Conservation (phyloP, 2,888 invertebrate species). For the Machimus atricapillus region DNA sequence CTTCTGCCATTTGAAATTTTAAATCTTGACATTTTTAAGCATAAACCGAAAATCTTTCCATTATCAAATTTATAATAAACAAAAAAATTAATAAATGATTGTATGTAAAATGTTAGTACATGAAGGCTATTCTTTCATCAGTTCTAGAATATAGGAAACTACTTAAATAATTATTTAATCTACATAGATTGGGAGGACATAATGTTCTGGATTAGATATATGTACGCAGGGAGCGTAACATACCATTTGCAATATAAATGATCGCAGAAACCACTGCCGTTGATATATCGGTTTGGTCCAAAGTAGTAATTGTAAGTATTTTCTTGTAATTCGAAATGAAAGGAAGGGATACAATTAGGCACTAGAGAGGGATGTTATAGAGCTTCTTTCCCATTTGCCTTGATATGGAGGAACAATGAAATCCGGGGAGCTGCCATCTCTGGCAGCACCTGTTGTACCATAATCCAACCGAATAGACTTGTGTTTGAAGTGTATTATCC, state of each 20-base stretch:
- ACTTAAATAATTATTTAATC: too few relatives aligned
- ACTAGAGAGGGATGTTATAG: background rate
- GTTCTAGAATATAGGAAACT: too few relatives aligned
- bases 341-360: background rate
- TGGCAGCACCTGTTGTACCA: slow-evolving; percentile 1
- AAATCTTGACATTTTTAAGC: too few relatives aligned
- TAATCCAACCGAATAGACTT: background rate
- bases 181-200: too few relatives aligned
- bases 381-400: background rate
- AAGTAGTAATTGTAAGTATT: background rate
- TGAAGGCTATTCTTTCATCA: too few relatives aligned
- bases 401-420: background rate
- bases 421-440: background rate
- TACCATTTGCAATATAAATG: background rate
- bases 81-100: too few relatives aligned
- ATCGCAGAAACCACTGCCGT: background rate
- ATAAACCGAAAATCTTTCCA: too few relatives aligned
- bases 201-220: too few relatives aligned
- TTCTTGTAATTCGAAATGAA: background rate
- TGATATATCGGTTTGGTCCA: background rate
- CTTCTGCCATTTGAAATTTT: too few relatives aligned
- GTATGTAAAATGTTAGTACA: too few relatives aligned
- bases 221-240: background rate
- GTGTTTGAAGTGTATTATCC: slow-evolving; percentile 35
- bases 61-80: too few relatives aligned